These are phyloP conservation scores for Mesitornis unicolor DNA, from an alignment of 2,113 vertebrate genomes.

Conservation along the genomic window DNA sequence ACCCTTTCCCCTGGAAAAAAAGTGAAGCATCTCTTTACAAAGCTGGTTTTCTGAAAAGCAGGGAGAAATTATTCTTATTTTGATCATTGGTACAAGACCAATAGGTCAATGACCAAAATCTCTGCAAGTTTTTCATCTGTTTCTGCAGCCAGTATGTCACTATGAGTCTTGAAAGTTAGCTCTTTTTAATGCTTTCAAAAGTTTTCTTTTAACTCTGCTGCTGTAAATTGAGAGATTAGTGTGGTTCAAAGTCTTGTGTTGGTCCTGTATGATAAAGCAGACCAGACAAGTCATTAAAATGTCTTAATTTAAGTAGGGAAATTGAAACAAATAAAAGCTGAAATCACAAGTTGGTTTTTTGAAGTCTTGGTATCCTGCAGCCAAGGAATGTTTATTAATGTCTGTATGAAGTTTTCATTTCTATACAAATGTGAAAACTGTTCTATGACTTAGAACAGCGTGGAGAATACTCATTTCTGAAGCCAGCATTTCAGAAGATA, in stretches of 20 bases:
- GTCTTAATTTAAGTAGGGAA: neutral
- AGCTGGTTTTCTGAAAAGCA: neutral
- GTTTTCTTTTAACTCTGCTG: neutral
- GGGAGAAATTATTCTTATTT: neutral
- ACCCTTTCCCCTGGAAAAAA: neutral
- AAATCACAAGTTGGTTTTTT: neutral
- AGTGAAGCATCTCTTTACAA: neutral
- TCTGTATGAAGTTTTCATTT: neutral
- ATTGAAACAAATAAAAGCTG: neutral
- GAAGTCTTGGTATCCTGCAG: neutral
- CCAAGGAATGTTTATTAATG: neutral
- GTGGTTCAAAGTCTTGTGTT: neutral
- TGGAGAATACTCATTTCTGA: neutral
- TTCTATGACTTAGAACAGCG: neutral
- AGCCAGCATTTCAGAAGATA: slow-evolving; percentile 23
- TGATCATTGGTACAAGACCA: neutral
- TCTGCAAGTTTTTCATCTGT: neutral
- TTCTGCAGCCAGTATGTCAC: neutral
- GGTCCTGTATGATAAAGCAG: neutral
- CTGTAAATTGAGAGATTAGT: neutral
- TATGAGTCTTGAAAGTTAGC: neutral
- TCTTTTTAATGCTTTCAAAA: neutral
- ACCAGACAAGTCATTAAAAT: neutral
- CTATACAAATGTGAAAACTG: neutral
- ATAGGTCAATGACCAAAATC: neutral